Conservation (phyloP, 2,113 vertebrate species). For the Hemiscyllium ocellatum region DNA sequence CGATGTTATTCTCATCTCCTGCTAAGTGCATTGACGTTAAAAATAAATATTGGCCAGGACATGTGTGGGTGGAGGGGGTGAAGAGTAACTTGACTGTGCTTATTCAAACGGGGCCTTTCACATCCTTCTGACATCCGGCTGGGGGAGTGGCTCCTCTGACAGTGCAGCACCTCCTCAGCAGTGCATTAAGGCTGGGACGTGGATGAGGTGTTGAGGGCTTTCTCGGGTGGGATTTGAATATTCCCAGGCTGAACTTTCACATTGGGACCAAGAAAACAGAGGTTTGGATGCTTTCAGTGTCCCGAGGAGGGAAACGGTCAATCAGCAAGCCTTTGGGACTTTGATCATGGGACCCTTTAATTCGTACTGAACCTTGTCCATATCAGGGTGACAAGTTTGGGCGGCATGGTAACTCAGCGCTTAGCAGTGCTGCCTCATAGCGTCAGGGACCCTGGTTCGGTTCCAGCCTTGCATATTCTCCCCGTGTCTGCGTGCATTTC, state of each 20-base stretch:
- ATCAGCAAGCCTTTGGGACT: background rate
- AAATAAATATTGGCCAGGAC: background rate
- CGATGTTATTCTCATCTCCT: background rate
- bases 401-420: no score
- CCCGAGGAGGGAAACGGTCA: background rate
- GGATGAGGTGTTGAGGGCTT: background rate
- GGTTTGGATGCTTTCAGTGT: background rate
- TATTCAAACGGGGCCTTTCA: background rate
- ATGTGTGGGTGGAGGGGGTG: background rate
- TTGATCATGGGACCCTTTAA: background rate
- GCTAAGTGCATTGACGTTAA: background rate
- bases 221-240: background rate
- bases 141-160: background rate
- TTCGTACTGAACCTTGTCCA: background rate
- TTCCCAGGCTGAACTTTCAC: background rate
- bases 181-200: background rate
- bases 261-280: background rate
- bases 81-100: no score
- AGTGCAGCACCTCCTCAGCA: background rate
- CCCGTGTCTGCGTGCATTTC: no score
- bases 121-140: background rate
- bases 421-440: no score
- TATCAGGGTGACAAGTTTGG: no score
- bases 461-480: no score
- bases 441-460: no score